Percentiles rank a stretch among this genome's conserved stretches.
phyloP scores from a whole-genome alignment of 2,113 vertebrate genomes.

The Prionailurus viverrinus region DNA sequence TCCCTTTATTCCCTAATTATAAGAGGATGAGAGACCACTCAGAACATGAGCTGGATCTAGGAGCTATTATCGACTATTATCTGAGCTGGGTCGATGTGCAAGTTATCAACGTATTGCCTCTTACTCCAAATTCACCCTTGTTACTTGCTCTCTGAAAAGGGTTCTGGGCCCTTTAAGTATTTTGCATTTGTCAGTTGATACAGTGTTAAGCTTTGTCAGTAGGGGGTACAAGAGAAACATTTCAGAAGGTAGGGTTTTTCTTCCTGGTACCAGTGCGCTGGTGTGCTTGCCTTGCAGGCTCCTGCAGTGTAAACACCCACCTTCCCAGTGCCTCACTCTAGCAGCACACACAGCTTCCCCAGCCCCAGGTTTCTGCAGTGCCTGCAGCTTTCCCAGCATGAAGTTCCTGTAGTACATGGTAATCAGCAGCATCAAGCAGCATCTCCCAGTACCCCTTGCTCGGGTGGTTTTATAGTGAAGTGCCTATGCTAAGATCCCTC shows the following conservation, averaged over 20 bases:
- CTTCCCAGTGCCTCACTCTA: slow-evolving; percentile 23
- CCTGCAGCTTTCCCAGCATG: neutral
- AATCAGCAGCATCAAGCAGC: neutral
- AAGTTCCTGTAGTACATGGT: neutral
- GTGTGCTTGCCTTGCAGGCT: neutral
- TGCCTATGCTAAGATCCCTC: neutral
- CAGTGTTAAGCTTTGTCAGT: slow-evolving; percentile 30
- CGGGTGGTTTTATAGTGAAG: neutral
- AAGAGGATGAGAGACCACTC: slow-evolving; percentile 31
- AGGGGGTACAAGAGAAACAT: neutral
- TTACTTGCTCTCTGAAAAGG: slow-evolving; percentile 1
- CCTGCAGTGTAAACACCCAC: neutral
- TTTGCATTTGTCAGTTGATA: slow-evolving; percentile 22
- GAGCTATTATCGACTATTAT: slow-evolving; percentile 9
- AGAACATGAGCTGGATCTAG: neutral
- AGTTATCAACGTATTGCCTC: neutral
- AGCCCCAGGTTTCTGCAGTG: neutral
- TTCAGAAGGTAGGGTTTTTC: slow-evolving; percentile 18
- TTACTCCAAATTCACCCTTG: slow-evolving; percentile 42
- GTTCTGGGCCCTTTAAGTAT: slow-evolving; percentile 15
- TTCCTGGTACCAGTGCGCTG: neutral
- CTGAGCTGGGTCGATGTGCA: neutral
- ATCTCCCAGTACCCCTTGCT: neutral
- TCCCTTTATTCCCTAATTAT: neutral
- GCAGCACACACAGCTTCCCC: neutral